Conservation (phyloP, 2,888 invertebrate genomes). For the Parnassius orleans region DNA sequence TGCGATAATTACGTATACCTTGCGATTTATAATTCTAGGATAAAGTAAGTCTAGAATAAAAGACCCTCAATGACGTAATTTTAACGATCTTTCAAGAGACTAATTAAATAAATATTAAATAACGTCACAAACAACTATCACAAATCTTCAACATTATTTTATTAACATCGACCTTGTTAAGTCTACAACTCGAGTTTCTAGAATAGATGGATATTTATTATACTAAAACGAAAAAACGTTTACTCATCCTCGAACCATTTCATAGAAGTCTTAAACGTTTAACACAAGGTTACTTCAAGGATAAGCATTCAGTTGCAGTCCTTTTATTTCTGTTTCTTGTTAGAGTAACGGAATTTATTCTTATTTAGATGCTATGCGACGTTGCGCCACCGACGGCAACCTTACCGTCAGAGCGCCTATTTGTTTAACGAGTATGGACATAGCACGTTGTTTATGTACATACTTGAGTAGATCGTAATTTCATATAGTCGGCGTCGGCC, state of each 20-base stretch:
- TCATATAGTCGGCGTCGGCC: constrained; percentile 57
- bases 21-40: no score
- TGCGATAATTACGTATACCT: no score
- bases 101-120: constrained; percentile 7
- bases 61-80: neutral
- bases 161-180: neutral
- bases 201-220: no score
- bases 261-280: constrained; percentile 13
- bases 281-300: constrained; percentile 16
- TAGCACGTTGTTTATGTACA: constrained; percentile 65
- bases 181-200: no score
- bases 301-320: constrained; percentile 9
- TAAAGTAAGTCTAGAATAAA: no score
- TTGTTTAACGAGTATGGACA: constrained; percentile 64
- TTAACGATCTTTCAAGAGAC: neutral
- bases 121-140: neutral
- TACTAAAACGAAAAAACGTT: neutral
- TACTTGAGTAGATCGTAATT: constrained; percentile 64
- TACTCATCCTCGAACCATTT: constrained; percentile 2
- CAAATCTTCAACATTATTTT: neutral
- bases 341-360: neutral
- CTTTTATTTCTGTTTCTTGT: constrained; percentile 29
- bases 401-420: constrained; percentile 59
- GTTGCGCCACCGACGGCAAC: constrained; percentile 58
- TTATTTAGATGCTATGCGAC: constrained; percentile 29